Evolutionary conservation across 92 coral and sea anemone genomes (phyloP).

Genomic region (Porites evermanni): DNA sequence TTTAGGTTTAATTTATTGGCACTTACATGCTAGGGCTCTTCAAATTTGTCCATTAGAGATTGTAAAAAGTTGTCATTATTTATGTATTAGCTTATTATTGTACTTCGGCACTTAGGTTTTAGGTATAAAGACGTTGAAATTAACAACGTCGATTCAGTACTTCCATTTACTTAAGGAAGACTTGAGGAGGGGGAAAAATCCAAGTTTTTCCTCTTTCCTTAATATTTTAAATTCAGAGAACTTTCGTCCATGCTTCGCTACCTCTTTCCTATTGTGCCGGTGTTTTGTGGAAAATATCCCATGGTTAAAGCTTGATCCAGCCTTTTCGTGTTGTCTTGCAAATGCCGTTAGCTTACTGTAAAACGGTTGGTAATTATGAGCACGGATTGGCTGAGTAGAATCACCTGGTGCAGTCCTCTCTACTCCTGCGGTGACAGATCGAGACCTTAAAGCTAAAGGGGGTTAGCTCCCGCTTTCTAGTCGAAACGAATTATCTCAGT

Average conservation of each 20-base stretch:
- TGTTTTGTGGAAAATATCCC: no score
- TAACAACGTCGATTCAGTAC: background rate
- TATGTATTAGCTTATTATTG: slow-evolving; percentile 7
- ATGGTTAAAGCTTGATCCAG: no score
- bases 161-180: background rate
- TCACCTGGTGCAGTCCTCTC: no score
- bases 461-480: no score
- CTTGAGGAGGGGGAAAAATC: no score
- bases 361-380: background rate
- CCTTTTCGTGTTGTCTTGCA: no score
- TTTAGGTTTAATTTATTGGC: slow-evolving; percentile 26
- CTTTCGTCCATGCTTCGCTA: background rate
- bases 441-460: no score
- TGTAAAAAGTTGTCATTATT: slow-evolving; percentile 7
- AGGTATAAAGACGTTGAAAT: background rate
- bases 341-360: background rate
- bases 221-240: no score
- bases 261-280: background rate
- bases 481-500: no score
- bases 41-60: background rate
- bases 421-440: no score
- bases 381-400: no score
- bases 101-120: background rate
- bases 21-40: background rate
- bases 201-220: background rate